Percentiles rank a stretch among this genome's conserved stretches.
Evolutionary conservation across 2,888 invertebrate genomes (phyloP).

Genomic region (Panopea generosa): DNA sequence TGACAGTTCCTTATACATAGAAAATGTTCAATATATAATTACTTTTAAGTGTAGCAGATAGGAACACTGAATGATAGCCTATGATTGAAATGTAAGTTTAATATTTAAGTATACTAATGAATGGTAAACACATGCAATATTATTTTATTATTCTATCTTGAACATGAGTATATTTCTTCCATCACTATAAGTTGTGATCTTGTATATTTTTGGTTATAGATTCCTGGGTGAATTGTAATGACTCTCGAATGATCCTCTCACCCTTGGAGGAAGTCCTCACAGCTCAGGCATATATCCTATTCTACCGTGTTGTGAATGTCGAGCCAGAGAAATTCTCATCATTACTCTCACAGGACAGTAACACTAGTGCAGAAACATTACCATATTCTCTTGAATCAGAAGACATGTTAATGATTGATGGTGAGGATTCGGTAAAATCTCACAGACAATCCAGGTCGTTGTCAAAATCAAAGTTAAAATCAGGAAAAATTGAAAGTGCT

Average conservation of each 20-base stretch:
- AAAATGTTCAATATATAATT: no score
- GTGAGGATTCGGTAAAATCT: conserved; percentile 2
- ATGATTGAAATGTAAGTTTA: no score
- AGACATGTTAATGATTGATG: conserved; percentile 21
- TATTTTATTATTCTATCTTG: no score
- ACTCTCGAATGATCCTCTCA: conserved; percentile 79
- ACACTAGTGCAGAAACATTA: conserved; percentile 23
- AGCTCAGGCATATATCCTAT: conserved; percentile 84
- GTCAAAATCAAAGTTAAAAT: background rate
- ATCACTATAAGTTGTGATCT: no score
- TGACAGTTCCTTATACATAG: no score
- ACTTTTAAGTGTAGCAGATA: no score
- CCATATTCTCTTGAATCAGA: conserved; percentile 41
- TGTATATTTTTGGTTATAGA: no score
- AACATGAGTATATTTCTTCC: no score
- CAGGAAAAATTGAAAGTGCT: background rate
- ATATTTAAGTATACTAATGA: no score
- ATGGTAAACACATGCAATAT: no score
- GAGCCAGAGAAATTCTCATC: background rate
- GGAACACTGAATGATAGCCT: no score
- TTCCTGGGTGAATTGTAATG: conserved; percentile 85
- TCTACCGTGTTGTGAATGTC: conserved; percentile 70
- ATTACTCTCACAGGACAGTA: conserved; percentile 9
- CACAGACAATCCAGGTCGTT: background rate
- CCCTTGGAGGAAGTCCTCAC: conserved; percentile 78